phyloP scores from a whole-genome alignment of 2,888 invertebrate genomes.

The Branchellion lobata region DNA sequence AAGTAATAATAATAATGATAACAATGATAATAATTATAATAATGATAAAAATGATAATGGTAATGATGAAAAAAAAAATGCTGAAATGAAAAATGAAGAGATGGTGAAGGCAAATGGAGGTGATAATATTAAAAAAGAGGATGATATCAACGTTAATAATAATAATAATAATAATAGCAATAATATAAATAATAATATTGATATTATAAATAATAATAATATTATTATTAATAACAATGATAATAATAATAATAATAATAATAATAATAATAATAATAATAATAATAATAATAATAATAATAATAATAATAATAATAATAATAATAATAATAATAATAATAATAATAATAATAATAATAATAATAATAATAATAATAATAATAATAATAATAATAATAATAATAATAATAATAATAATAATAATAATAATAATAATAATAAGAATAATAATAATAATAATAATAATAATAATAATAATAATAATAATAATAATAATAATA shows the following conservation, averaged over 20 bases:
- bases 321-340: constrained; percentile 20
- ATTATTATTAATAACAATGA: background rate
- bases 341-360: constrained; percentile 6
- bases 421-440: constrained; percentile 29
- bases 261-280: constrained; percentile 3
- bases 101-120: background rate
- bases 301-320: constrained; percentile 21
- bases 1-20: background rate
- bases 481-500: constrained; percentile 16
- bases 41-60: background rate
- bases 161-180: too few relatives aligned
- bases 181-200: too few relatives aligned
- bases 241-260: background rate
- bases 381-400: constrained; percentile 10
- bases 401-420: constrained; percentile 14
- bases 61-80: background rate
- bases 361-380: constrained; percentile 1
- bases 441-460: constrained; percentile 8
- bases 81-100: background rate
- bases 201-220: too few relatives aligned
- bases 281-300: constrained; percentile 17
- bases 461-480: constrained; percentile 10
- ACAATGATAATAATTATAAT: too few relatives aligned
- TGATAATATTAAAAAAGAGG: background rate
- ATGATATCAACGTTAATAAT: background rate